Conservation (phyloP, 2,888 invertebrate species). For the Biston betularia region DNA sequence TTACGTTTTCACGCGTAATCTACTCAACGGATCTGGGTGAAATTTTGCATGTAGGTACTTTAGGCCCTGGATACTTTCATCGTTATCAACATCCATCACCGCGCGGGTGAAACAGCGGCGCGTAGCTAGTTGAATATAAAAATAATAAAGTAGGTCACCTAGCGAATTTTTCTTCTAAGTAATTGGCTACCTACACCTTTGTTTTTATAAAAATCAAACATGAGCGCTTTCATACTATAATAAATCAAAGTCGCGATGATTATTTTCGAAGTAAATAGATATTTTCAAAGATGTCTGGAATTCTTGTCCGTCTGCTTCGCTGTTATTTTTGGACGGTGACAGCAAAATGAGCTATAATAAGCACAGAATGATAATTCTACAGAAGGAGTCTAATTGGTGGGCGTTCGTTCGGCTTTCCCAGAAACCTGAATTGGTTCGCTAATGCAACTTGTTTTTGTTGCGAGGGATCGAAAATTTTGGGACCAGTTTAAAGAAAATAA, state of each 20-base stretch:
- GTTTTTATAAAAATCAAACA: background rate
- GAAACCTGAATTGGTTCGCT: conserved; percentile 28
- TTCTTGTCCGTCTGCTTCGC: conserved; percentile 27
- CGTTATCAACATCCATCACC: too few species aligned
- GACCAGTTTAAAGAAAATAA: conserved; percentile 24
- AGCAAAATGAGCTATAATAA: conserved; percentile 33
- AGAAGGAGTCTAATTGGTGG: conserved; percentile 35
- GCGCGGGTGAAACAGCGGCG: too few species aligned
- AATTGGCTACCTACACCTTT: background rate
- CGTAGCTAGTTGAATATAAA: background rate
- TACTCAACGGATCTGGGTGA: too few species aligned
- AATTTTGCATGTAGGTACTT: too few species aligned
- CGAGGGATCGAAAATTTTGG: conserved; percentile 7
- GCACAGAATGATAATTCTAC: conserved; percentile 34
- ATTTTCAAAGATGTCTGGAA: conserved; percentile 25
- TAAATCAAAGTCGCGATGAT: conserved; percentile 12
- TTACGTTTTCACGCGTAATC: too few species aligned
- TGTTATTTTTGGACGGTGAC: conserved; percentile 36
- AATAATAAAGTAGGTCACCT: background rate
- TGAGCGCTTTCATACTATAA: background rate
- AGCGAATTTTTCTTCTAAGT: background rate
- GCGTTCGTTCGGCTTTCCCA: conserved; percentile 32
- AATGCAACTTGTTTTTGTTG: conserved; percentile 1
- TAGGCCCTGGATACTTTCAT: too few species aligned
- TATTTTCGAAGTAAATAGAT: conserved; percentile 22